Conservation (phyloP, 2,888 invertebrate species). For the Cephus rjabovi region DNA sequence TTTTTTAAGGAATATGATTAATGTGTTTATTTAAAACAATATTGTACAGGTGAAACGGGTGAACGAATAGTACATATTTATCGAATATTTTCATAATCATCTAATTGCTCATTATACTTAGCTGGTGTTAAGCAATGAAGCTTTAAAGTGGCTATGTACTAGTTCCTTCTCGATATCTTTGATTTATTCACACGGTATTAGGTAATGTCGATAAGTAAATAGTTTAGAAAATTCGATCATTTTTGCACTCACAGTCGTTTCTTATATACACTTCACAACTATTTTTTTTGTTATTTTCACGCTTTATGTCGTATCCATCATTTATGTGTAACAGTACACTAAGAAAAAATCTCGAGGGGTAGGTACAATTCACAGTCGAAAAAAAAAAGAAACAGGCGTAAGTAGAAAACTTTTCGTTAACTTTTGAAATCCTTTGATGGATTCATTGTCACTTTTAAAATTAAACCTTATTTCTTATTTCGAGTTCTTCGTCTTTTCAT, state of each 20-base stretch:
- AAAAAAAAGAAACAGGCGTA: neutral
- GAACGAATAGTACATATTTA: too few species aligned
- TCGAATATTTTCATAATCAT: neutral
- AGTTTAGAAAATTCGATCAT: neutral
- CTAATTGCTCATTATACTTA: neutral
- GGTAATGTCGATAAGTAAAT: neutral
- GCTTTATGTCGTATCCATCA: neutral
- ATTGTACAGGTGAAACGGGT: too few species aligned
- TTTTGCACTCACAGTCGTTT: neutral
- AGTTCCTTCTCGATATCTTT: neutral
- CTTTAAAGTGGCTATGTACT: neutral
- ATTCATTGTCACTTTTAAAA: slow-evolving; percentile 9
- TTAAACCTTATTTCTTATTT: slow-evolving; percentile 3
- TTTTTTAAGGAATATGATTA: too few species aligned
- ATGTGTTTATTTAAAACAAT: too few species aligned
- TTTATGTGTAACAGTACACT: neutral
- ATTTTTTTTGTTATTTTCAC: neutral
- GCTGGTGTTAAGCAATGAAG: neutral
- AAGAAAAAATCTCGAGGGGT: neutral
- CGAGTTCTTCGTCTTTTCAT: neutral
- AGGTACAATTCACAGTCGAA: slow-evolving; percentile 5
- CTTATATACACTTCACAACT: neutral
- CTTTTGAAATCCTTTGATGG: neutral
- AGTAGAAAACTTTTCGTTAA: neutral
- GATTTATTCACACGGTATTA: neutral